These are phyloP conservation scores for Drosophila baimaii DNA, from an alignment of 1,140 invertebrate species.

Conservation along the genomic window DNA sequence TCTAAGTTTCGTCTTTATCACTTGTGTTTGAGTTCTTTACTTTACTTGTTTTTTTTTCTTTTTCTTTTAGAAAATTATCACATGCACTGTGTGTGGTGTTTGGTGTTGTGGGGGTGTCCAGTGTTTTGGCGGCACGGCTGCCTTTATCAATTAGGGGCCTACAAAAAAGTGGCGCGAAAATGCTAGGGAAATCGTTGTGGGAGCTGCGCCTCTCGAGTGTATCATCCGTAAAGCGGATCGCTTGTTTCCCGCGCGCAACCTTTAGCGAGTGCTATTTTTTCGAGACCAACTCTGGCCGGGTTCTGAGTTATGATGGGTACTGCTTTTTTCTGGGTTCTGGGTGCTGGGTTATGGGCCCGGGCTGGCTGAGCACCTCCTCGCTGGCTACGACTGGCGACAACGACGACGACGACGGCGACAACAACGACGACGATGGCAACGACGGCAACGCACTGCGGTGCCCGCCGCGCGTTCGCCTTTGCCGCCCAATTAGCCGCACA, in stretches of 20 bases:
- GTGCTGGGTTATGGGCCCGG: constrained; percentile 17
- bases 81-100: constrained; percentile 39
- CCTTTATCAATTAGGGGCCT: constrained; percentile 17
- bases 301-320: constrained; percentile 4
- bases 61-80: constrained; percentile 70
- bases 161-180: constrained; percentile 37
- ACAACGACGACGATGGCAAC: constrained; percentile 55
- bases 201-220: constrained; percentile 4
- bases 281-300: constrained; percentile 58
- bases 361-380: constrained; percentile 38
- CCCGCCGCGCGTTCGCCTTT: constrained; percentile 69
- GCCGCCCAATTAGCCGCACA: constrained; percentile 77
- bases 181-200: neutral
- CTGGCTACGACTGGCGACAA: constrained; percentile 32
- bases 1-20: constrained; percentile 69
- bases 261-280: constrained; percentile 65
- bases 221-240: constrained; percentile 56
- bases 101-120: constrained; percentile 34
- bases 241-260: constrained; percentile 22
- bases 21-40: constrained; percentile 49
- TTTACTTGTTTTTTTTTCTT: constrained; percentile 7
- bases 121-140: constrained; percentile 21
- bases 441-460: constrained; percentile 70
- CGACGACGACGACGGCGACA: constrained; percentile 54
- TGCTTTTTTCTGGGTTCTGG: constrained; percentile 10